Conservation (phyloP, 2,888 invertebrate genomes). For the Oscheius sp. region DNA sequence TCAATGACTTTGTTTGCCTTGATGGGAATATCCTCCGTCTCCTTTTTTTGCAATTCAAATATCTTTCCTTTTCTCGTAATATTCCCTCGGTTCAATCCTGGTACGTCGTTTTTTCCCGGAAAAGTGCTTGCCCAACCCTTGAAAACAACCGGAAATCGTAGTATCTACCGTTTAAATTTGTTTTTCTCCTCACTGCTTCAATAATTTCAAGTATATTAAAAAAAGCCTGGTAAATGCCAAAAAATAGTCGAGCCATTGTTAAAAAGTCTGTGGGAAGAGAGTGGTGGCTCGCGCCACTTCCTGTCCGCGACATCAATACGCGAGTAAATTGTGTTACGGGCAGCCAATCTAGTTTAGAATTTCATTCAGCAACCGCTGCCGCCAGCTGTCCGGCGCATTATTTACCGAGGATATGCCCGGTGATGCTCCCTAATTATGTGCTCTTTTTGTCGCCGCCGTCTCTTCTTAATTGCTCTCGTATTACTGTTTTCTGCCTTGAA, state of each 20-base stretch:
- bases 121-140: too few species aligned
- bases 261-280: too few species aligned
- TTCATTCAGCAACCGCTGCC: constrained; percentile 34
- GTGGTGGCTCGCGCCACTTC: constrained; percentile 31
- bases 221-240: not conserved
- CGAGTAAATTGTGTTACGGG: constrained; percentile 39
- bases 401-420: constrained; percentile 21
- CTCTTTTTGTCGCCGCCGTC: not conserved
- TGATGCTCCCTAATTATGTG: constrained; percentile 14
- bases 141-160: not conserved
- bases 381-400: constrained; percentile 23
- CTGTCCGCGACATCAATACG: constrained; percentile 31
- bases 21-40: too few species aligned
- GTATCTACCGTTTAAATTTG: not conserved
- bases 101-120: too few species aligned
- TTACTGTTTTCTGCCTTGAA: not conserved
- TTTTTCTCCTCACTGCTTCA: not conserved
- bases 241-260: not conserved
- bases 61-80: too few species aligned
- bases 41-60: too few species aligned
- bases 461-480: not conserved
- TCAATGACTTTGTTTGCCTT: not conserved
- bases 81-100: too few species aligned
- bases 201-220: not conserved
- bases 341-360: constrained; percentile 35